Conservation (phyloP, 2,113 vertebrate genomes). For the Ophiodon elongatus region DNA sequence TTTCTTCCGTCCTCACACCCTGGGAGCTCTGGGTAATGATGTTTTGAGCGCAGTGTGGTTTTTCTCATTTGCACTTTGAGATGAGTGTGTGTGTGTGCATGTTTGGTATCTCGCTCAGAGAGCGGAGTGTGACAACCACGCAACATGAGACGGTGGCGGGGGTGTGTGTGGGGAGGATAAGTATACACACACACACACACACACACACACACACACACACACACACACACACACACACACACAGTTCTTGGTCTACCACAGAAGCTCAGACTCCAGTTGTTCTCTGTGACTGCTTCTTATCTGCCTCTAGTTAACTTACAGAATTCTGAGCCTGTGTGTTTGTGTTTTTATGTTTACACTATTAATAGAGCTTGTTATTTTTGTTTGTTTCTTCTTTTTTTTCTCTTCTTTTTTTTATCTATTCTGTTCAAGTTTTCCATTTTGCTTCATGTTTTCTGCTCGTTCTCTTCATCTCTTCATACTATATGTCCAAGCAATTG, state of each 20-base stretch:
- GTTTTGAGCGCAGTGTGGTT: conserved; percentile 27
- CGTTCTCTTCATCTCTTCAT: neutral
- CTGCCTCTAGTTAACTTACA: neutral
- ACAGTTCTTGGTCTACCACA: neutral
- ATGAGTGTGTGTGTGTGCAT: neutral
- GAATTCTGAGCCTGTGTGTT: neutral
- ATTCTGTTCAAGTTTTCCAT: neutral
- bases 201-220: neutral
- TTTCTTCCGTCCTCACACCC: neutral
- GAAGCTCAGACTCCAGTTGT: neutral
- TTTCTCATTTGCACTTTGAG: conserved; percentile 50
- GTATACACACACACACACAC: neutral
- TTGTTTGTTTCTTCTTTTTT: neutral
- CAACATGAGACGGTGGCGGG: neutral
- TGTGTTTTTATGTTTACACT: neutral
- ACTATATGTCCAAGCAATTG: neutral
- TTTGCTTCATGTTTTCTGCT: neutral
- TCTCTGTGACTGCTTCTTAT: neutral
- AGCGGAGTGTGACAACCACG: conserved; percentile 13
- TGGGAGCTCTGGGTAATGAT: conserved; percentile 45
- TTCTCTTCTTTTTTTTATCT: neutral
- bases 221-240: neutral
- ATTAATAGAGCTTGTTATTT: neutral
- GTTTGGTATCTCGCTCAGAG: conserved; percentile 26
- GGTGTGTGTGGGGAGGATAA: too few relatives aligned